These are phyloP conservation scores for Drosophila anomalata DNA, from an alignment of 2,888 invertebrate genomes.

Conservation along the genomic window DNA sequence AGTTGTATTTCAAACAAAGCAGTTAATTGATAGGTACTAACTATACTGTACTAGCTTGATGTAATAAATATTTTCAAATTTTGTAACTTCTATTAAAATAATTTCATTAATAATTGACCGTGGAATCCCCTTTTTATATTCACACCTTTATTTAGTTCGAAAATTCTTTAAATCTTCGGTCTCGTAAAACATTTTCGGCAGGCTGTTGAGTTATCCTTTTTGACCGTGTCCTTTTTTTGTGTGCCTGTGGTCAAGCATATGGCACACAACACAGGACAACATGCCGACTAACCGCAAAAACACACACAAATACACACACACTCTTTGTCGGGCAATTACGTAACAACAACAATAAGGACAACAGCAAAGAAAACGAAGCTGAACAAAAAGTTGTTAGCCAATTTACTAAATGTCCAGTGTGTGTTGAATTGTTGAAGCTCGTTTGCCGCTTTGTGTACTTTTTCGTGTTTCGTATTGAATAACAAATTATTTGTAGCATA, in stretches of 20 bases:
- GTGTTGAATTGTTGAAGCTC: conserved; percentile 49
- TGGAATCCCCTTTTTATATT: conserved; percentile 14
- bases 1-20: neutral
- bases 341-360: conserved; percentile 20
- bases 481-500: conserved; percentile 75
- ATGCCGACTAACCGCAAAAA: conserved; percentile 13
- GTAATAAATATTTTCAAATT: neutral
- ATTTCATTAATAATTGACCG: conserved; percentile 10
- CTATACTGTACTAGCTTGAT: neutral
- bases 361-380: conserved; percentile 30
- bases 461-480: conserved; percentile 73
- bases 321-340: conserved; percentile 41
- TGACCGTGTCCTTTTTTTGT: conserved; percentile 17
- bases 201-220: conserved; percentile 3
- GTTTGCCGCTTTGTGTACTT: conserved; percentile 74
- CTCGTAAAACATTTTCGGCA: conserved; percentile 10
- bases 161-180: conserved; percentile 26
- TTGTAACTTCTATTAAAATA: neutral
- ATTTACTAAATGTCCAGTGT: conserved; percentile 69
- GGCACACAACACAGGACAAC: conserved; percentile 46
- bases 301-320: conserved; percentile 12
- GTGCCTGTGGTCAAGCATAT: conserved; percentile 61
- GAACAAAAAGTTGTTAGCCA: conserved; percentile 73
- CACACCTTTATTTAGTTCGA: conserved; percentile 9
- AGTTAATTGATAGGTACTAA: too few relatives aligned